Percentiles rank a stretch among this genome's conserved stretches.
Evolutionary conservation across 2,888 invertebrate species (phyloP).

Genomic region (Cheilosia impressa): DNA sequence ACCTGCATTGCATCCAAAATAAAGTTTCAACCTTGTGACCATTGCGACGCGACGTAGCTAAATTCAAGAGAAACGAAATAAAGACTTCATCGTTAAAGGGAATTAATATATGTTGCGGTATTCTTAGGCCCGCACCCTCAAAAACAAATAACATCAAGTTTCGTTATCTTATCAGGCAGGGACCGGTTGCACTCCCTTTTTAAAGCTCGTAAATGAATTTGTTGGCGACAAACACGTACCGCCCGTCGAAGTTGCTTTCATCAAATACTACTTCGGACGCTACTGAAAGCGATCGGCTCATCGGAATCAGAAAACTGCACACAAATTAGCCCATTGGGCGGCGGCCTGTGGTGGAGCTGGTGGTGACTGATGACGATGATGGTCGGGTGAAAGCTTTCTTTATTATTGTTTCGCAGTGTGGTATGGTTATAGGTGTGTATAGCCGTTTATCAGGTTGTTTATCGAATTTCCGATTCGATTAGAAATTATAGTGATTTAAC

Average conservation of each 20-base stretch:
- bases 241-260: not conserved
- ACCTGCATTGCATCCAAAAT: conserved; percentile 44
- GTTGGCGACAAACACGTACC: conserved; percentile 3
- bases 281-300: conserved; percentile 27
- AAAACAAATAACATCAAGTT: conserved; percentile 14
- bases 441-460: conserved; percentile 23
- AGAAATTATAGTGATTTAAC: conserved; percentile 9
- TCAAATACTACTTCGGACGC: not conserved
- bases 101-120: conserved; percentile 18
- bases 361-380: too few species aligned
- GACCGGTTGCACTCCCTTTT: not conserved
- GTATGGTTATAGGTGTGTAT: conserved; percentile 5
- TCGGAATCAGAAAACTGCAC: not conserved
- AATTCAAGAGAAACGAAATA: not conserved
- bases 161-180: conserved; percentile 50
- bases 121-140: conserved; percentile 11
- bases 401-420: conserved; percentile 26
- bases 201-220: not conserved
- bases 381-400: conserved; percentile 31
- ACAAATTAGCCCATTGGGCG: not conserved
- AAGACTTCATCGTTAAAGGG: conserved; percentile 15
- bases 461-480: conserved; percentile 37
- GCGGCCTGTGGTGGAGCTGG: too few species aligned
- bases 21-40: not conserved
- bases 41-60: not conserved